Conservation (phyloP, 2,888 invertebrate genomes). For the Malthinus seriepunctatus region DNA sequence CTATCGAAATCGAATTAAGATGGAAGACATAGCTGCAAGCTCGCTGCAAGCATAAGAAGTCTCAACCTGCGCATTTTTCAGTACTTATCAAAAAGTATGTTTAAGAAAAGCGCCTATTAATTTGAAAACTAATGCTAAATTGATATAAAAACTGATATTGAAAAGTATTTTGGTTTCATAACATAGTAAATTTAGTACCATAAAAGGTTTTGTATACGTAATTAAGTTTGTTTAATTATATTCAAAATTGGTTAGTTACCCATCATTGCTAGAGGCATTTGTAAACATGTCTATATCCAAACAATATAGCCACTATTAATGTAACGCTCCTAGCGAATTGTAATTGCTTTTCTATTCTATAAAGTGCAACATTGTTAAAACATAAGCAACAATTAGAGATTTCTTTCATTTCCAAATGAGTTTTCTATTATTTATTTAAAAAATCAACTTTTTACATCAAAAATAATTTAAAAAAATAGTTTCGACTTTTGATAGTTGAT, state of each 20-base stretch:
- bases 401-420: slow-evolving; percentile 17
- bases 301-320: slow-evolving; percentile 24
- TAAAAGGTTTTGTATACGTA: background rate
- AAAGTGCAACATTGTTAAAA: slow-evolving; percentile 11
- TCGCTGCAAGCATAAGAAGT: too few species aligned
- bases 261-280: slow-evolving; percentile 28
- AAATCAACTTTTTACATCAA: background rate
- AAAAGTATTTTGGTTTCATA: too few species aligned
- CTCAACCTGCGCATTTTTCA: too few species aligned
- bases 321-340: slow-evolving; percentile 23
- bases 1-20: too few species aligned
- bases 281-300: slow-evolving; percentile 30
- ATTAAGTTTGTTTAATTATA: slow-evolving; percentile 21
- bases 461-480: background rate
- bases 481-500: too few species aligned
- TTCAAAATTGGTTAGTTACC: slow-evolving; percentile 31
- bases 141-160: too few species aligned
- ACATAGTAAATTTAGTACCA: too few species aligned
- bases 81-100: too few species aligned
- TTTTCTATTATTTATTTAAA: background rate
- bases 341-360: slow-evolving; percentile 22
- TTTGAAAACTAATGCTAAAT: too few species aligned
- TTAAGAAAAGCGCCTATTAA: too few species aligned
- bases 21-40: too few species aligned
- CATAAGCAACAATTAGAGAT: slow-evolving; percentile 22